Evolutionary conservation across 2,113 vertebrate genomes (phyloP).

Genomic region (Oncorhynchus keta): DNA sequence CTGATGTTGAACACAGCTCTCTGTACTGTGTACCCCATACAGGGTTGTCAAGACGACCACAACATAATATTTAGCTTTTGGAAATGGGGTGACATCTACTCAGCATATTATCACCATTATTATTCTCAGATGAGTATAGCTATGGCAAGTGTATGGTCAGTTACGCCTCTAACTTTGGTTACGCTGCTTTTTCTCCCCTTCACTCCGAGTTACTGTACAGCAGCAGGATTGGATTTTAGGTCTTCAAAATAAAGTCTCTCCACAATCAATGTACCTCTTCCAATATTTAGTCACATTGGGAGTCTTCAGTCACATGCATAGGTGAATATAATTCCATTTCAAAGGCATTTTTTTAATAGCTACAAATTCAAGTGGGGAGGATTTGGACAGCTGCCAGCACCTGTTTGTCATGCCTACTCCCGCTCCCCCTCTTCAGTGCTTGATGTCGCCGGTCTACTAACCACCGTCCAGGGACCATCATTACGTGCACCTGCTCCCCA

Average conservation of each 20-base stretch:
- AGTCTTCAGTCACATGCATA: slow-evolving; percentile 23
- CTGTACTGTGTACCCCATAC: background rate
- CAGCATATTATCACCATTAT: background rate
- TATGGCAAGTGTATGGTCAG: background rate
- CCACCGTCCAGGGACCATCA: too few species aligned
- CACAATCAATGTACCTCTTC: slow-evolving; percentile 36
- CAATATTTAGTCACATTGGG: slow-evolving; percentile 67
- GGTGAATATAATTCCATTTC: slow-evolving; percentile 45
- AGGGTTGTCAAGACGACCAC: background rate
- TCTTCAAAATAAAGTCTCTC: background rate
- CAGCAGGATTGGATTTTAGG: background rate
- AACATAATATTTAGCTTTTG: background rate
- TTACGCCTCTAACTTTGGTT: background rate
- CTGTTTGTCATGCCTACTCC: too few species aligned
- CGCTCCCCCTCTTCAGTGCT: too few species aligned
- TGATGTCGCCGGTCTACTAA: too few species aligned
- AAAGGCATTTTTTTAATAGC: slow-evolving; percentile 33
- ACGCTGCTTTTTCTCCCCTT: background rate
- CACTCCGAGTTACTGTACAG: slow-evolving; percentile 5
- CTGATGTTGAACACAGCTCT: background rate
- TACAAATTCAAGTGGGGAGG: slow-evolving; percentile 22
- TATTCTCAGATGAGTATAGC: background rate
- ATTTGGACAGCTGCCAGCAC: slow-evolving; percentile 37
- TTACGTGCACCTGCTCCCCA: too few species aligned
- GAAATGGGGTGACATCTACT: background rate